A percentile compares a stretch with the other conserved stretches of the same genome.
phyloP scores from a whole-genome alignment of 1,140 invertebrate species.

The Ganaspis sp. region DNA sequence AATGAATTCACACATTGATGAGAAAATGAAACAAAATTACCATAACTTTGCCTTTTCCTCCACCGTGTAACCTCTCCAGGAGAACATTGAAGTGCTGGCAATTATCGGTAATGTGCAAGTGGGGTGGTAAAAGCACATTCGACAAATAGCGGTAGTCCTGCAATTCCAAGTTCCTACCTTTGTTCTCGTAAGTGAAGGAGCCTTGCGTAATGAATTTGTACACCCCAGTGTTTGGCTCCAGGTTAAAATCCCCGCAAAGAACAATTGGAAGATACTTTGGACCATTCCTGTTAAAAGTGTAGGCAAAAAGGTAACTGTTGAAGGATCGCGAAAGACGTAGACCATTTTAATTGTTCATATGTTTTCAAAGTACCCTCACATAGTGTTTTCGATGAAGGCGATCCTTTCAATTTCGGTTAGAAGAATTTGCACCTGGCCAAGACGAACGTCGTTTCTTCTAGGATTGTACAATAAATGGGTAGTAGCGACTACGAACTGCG shows the following conservation, averaged over 20 bases:
- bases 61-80: constrained; percentile 64
- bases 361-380: constrained; percentile 53
- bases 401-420: constrained; percentile 89
- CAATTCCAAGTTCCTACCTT: constrained; percentile 65
- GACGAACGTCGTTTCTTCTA: constrained; percentile 88
- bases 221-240: constrained; percentile 82
- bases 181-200: constrained; percentile 78
- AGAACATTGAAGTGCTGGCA: constrained; percentile 81
- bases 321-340: background rate
- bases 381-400: constrained; percentile 77
- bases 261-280: constrained; percentile 85
- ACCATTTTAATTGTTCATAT: background rate
- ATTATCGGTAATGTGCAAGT: constrained; percentile 80
- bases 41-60: constrained; percentile 58
- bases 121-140: constrained; percentile 76
- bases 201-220: constrained; percentile 85
- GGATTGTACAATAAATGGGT: constrained; percentile 98
- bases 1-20: constrained; percentile 4
- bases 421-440: constrained; percentile 89
- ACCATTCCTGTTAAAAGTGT: constrained; percentile 55
- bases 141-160: constrained; percentile 50
- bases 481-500: constrained; percentile 87
- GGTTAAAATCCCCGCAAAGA: constrained; percentile 94
- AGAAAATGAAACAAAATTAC: constrained; percentile 50
- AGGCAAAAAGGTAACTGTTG: constrained; percentile 9